These are phyloP conservation scores for Sarcophaga peregrina DNA, from an alignment of 1,140 invertebrate genomes.

Conservation along the genomic window DNA sequence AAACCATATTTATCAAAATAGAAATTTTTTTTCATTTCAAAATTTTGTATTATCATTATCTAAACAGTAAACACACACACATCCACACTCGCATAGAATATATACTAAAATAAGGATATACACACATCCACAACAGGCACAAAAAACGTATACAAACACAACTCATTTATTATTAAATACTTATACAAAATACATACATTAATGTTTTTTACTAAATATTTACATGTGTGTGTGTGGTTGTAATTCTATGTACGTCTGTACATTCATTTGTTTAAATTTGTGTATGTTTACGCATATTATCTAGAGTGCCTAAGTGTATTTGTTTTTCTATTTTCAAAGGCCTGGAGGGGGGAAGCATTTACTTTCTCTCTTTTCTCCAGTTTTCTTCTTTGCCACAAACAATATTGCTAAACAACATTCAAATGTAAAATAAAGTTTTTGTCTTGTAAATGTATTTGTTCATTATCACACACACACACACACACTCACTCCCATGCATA, in stretches of 20 bases:
- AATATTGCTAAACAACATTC: background rate
- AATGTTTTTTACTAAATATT: too few relatives aligned
- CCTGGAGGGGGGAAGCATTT: too few relatives aligned
- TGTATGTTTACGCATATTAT: too few relatives aligned
- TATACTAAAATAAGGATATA: background rate
- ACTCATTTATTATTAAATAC: too few relatives aligned
- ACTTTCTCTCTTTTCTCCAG: background rate
- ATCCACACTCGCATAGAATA: background rate
- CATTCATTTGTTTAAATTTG: too few relatives aligned
- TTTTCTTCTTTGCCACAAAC: background rate
- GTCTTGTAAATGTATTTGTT: background rate
- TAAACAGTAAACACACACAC: background rate
- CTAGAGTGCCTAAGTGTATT: too few relatives aligned
- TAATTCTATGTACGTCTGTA: too few relatives aligned
- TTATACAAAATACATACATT: too few relatives aligned
- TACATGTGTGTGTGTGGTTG: too few relatives aligned
- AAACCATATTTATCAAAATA: constrained; percentile 2
- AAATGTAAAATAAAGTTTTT: constrained; percentile 3
- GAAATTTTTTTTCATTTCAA: background rate
- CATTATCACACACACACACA: background rate
- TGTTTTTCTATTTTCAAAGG: too few relatives aligned
- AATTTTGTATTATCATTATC: constrained; percentile 16
- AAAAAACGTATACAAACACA: background rate
- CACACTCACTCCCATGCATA: too few relatives aligned
- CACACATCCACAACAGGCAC: background rate